Percentiles rank a stretch among this genome's conserved stretches.
Conservation (phyloP, 2,797 vertebrate species). For the Megaceryle alcyon region DNA sequence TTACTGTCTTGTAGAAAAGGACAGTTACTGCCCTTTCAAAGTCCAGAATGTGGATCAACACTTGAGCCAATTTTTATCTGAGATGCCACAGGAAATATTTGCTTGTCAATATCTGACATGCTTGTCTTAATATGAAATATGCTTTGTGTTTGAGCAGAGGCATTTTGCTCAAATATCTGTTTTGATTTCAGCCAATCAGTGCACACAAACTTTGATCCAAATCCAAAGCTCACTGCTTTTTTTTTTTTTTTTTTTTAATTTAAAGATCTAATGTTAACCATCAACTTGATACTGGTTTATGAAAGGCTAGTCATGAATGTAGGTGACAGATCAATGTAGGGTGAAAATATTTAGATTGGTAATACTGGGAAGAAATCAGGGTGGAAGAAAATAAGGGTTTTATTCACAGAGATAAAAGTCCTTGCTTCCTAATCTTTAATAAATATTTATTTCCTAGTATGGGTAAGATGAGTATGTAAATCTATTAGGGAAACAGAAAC, state of each 20-base stretch:
- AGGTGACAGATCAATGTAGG: background rate
- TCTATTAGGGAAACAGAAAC: background rate
- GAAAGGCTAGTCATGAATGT: background rate
- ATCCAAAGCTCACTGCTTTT: background rate
- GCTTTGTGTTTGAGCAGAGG: background rate
- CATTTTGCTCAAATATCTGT: background rate
- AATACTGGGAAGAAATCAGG: background rate
- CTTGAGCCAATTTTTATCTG: background rate
- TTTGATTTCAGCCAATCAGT: background rate
- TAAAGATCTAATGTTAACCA: background rate
- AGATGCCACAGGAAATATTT: background rate
- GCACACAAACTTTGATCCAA: background rate
- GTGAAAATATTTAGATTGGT: background rate
- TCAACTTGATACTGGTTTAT: background rate
- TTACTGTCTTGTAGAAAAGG: background rate
- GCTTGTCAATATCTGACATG: background rate
- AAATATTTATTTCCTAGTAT: background rate
- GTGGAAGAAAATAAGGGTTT: background rate
- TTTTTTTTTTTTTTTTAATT: background rate
- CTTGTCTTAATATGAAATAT: background rate
- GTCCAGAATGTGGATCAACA: background rate
- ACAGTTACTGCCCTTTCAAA: background rate
- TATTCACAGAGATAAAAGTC: background rate
- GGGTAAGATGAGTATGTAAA: background rate
- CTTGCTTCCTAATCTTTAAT: background rate